These are phyloP conservation scores for Falco biarmicus DNA, from an alignment of 2,797 vertebrate species.

Conservation along the genomic window DNA sequence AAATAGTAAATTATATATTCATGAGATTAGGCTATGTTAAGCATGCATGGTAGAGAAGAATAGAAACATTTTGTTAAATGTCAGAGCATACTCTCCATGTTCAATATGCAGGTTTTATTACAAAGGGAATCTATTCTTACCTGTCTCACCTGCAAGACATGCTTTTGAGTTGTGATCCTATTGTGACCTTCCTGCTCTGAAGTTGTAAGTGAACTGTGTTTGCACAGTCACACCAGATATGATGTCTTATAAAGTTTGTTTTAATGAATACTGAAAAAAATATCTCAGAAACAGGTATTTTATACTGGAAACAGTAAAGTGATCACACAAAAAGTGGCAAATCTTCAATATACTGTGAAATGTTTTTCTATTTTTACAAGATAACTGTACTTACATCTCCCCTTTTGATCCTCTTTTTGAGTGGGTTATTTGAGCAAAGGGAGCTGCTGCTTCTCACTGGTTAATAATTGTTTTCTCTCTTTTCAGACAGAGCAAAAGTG, in stretches of 20 bases:
- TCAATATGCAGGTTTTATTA: neutral
- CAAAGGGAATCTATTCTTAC: neutral
- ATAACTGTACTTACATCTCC: neutral
- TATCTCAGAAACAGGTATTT: neutral
- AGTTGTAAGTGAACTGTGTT: neutral
- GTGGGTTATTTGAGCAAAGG: neutral
- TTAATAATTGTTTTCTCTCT: neutral
- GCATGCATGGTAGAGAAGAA: neutral
- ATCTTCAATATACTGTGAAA: neutral
- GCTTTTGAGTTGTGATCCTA: neutral
- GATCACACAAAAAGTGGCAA: neutral
- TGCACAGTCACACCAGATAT: neutral
- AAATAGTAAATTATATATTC: conserved; percentile 7
- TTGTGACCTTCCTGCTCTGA: neutral
- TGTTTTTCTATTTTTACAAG: neutral
- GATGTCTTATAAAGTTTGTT: neutral
- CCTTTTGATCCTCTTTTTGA: neutral
- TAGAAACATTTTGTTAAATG: conserved; percentile 6
- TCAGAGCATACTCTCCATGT: neutral
- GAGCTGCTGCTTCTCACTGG: neutral
- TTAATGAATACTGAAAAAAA: neutral
- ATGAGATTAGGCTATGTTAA: neutral
- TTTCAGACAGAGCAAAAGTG: neutral
- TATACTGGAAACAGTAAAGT: neutral
- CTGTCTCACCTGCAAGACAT: neutral